Percentiles rank a stretch among this genome's conserved stretches.
These are phyloP conservation scores for Choristoneura fumiferana DNA, from an alignment of 1,140 invertebrate species.

Conservation along the genomic window DNA sequence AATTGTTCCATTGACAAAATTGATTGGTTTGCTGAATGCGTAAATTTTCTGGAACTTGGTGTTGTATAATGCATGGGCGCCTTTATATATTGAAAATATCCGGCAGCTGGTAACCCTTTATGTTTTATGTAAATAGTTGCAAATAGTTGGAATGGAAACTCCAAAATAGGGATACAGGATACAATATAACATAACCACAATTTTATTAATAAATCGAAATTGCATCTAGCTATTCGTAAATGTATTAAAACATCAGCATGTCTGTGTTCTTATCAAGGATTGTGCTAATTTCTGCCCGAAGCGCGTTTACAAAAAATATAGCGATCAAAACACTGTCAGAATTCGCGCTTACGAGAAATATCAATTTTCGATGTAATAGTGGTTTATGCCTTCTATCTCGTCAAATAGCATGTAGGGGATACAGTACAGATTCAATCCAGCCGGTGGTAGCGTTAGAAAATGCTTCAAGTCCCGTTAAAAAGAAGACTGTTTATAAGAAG, in stretches of 20 bases:
- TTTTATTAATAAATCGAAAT: conserved; percentile 37
- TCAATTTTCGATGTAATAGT: conserved; percentile 35
- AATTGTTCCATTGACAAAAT: no score
- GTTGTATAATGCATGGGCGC: background rate
- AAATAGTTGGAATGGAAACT: no score
- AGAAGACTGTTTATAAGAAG: conserved; percentile 64
- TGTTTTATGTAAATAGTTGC: conserved; percentile 30
- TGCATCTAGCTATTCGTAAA: no score
- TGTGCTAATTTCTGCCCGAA: conserved; percentile 38
- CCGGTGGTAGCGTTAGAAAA: conserved; percentile 57
- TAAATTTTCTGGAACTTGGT: background rate
- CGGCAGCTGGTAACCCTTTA: background rate
- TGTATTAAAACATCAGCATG: conserved; percentile 37
- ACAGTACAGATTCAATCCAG: conserved; percentile 46
- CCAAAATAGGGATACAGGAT: conserved; percentile 20
- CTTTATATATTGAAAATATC: background rate
- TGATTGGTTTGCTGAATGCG: no score
- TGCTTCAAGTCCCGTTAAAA: conserved; percentile 58
- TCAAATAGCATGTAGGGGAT: conserved; percentile 35
- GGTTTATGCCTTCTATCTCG: conserved; percentile 34
- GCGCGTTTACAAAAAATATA: conserved; percentile 29
- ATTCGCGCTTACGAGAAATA: conserved; percentile 30
- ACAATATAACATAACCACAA: conserved; percentile 47
- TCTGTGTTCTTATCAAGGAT: conserved; percentile 62
- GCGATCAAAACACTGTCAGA: conserved; percentile 24